Evolutionary conservation across 2,113 vertebrate species (phyloP).

Genomic region (Nycticryphes semicollaris): DNA sequence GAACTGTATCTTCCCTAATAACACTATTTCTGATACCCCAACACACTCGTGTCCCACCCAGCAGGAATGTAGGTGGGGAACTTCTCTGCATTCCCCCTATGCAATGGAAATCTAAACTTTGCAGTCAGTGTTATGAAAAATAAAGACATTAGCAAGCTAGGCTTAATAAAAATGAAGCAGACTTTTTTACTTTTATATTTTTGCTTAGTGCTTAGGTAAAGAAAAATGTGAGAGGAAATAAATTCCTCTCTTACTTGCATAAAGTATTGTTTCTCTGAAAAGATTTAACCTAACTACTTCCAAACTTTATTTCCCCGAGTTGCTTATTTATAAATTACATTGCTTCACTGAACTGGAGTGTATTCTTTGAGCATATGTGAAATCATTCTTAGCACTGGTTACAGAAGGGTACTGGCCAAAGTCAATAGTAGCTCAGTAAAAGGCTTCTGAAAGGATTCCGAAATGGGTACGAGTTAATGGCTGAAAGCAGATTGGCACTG

Average conservation of each 20-base stretch:
- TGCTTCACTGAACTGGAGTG: neutral
- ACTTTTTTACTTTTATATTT: neutral
- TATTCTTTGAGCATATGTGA: neutral
- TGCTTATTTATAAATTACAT: neutral
- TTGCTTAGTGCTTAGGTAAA: neutral
- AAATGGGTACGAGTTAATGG: neutral
- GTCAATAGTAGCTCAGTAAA: neutral
- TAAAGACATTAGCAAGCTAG: neutral
- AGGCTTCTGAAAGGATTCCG: neutral
- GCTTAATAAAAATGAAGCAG: neutral
- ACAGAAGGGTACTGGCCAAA: neutral
- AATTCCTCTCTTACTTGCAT: neutral
- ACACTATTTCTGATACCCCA: neutral
- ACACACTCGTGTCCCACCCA: accelerated
- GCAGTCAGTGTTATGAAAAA: neutral
- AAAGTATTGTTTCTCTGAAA: neutral
- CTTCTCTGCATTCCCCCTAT: neutral
- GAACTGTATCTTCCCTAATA: neutral
- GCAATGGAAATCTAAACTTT: neutral
- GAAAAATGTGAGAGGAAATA: neutral
- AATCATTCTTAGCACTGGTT: neutral
- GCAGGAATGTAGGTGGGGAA: neutral
- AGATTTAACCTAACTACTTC: neutral
- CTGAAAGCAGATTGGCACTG: neutral
- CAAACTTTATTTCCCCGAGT: neutral